Evolutionary conservation across 1,140 invertebrate species (phyloP), one percentile per base, ranked within the genome.

Genomic region (Drosophila leontia): DNA sequence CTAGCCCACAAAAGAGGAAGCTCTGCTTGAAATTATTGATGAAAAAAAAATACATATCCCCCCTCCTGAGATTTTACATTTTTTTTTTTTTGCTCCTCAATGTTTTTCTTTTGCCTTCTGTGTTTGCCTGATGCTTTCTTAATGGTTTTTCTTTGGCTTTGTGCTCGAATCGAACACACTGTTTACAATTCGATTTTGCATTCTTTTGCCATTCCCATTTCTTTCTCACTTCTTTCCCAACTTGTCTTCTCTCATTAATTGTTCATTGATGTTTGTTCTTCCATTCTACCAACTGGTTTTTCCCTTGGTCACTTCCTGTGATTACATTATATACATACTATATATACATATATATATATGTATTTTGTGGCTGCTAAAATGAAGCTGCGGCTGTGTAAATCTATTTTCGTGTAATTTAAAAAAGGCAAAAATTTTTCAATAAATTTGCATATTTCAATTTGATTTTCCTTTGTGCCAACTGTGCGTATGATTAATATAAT

Each of bases 401-500:
- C 15, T n/a, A 51, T 57, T 57, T 57, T 57, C 23, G 35, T 57
- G 23, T 41, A 26, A 57, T 44, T 57, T 57, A 29, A 57, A 57
- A 26, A 48, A 4, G 8, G 19, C 19, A 42, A 23, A 23, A 34
- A 29, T 68, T 77, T 64, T 62, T 13, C 23, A 26, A 39, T 39
- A 15, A 26, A 56, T 34, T 34, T 35, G 32, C 42, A 61, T 62
- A 44, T 44, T 62, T 44, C 2, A 3, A n/a, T 29, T 48, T 3
- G 47, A 67, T 17, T 48, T 32, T 47, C 26, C n/a, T 44, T 44
- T 35, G 65, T 45, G 57, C 53, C 57, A 47, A 78, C 82, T 41
- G 76, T 87, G 84, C 84, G 80, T 87, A 88, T 87, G 84, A 87
- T 83, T 87, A 87, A 87, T 88, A 88, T 84, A 34, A 19, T 15